Base-by-base conservation (phyloP, 1,140 invertebrate species). In the Geopemphigus sp. region DNA sequence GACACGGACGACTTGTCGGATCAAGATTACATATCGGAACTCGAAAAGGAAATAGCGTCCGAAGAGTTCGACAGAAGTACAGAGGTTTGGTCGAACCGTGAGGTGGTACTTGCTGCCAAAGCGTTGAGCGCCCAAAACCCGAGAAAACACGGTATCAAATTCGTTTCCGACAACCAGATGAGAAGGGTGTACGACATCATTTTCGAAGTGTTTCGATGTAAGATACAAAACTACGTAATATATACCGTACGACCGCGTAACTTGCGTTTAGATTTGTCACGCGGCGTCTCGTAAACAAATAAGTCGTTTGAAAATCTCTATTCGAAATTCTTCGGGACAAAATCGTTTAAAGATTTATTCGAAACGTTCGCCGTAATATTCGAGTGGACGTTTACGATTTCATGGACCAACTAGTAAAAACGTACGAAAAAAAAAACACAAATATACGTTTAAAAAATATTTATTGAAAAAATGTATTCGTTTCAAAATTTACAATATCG, bases 131-230 rank as follows among this genome's bases (percentile, higher is more conserved):
- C 74, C 22, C n/a, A 26, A n/a, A 45, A 61, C 24, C 74, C 74
- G 14, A 78, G 61, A 17, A 78, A 47, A 78, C 74, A 63, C n/a
- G 74, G 74, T 26, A 54, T 78, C 17, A 45, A 29, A n/a, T 78
- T 78, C 29, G n/a, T 22, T 26, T 61, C 56, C 1, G 74, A 78
- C 39, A 78, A 78, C 15, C 74, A 78, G 22, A 78, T 78, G 74
- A 63, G 57, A 1, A 78, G 74, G 50, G 74, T 78, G 22, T 78
- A 78, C 12, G 74, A 78, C 56, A 78, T 78, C 15, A 78, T 78
- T 24, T 78, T 78, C 59, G 74, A 78, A 47, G 74, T 78, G 1
- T 78, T 78, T 29, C 63, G 74, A 78, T 78, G 74, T 78, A 61
- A 63, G 56, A 12, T 50, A 39, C 6, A 45, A 14, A 39, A 47